Evolutionary conservation across 2,113 vertebrate species (phyloP), one percentile per base, ranked within the genome.

Genomic region (Sinocyclocheilus rhinocerous): DNA sequence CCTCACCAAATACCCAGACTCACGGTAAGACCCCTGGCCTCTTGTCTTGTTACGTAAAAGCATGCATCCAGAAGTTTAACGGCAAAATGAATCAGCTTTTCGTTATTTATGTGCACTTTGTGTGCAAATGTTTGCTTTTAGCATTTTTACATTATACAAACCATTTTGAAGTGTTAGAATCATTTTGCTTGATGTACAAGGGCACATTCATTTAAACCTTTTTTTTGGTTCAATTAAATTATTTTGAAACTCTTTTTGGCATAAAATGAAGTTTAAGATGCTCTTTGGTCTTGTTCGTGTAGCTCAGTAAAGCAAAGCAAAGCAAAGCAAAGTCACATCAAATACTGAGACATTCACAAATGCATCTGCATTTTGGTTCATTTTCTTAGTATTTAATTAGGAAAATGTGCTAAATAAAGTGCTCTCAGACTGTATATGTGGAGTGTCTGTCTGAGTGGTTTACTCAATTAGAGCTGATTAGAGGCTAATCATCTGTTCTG

Each of bases 1-100:
- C 6, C 93, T 99, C 77, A 99, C 98, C 82, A 99, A 99, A 92
- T 99, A 98, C 93, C 97, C 98, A 0, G 98, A 99, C 92, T 99
- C 98, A 90, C 97, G 98, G 98, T 99, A 97, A 95, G 95, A 76
- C 70, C 22, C 26, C 59, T 29, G 59, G 4, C 0, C 11, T 20
- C 3, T 45, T 42, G 45, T 6, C 2, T 76, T 65, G 0, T 20
- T 84, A 63, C 33, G 1, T 2, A 70, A 1, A 3, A 48, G 45
- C 11, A 3, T 48, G 45, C 45, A 48, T 0, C 12, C 45, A 48
- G 45, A 48, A 52, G 50, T 52, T 52, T 52, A 52, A 52, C 4
- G 0, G 0, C 45, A 12, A 48, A 48, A 48, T 11, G 36, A 72
- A 42, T 8, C 52, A 55, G 4, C 1, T 55, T 65, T 39, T 15